Evolutionary conservation across 2,113 vertebrate species (phyloP).

Genomic region (Eclectus roratus): DNA sequence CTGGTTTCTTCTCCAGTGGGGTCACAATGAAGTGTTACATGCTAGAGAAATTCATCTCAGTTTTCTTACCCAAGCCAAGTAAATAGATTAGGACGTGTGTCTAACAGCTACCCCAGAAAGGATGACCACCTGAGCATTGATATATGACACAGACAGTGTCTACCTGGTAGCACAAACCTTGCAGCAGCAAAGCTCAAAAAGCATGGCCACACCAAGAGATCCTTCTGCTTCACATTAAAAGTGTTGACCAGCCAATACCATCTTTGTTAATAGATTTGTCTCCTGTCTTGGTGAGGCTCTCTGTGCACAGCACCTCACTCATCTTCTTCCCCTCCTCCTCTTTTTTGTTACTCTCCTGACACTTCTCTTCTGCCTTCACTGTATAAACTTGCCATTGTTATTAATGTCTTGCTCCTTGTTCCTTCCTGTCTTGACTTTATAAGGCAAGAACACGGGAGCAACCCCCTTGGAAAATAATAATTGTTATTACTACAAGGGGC

Average conservation of each 20-base stretch:
- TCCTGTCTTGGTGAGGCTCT: background rate
- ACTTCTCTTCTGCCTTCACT: conserved; percentile 36
- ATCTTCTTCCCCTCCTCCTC: background rate
- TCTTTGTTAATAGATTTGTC: background rate
- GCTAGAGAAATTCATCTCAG: background rate
- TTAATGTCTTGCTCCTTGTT: conserved; percentile 54
- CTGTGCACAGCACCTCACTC: background rate
- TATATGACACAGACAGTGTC: background rate
- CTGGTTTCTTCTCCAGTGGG: background rate
- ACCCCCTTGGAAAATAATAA: conserved; percentile 29
- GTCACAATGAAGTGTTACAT: background rate
- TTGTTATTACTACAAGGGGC: conserved; percentile 1
- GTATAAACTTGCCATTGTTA: conserved; percentile 70
- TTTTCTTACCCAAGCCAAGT: background rate
- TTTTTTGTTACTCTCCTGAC: background rate
- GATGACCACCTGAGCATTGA: background rate
- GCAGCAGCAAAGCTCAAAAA: background rate
- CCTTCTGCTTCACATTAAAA: background rate
- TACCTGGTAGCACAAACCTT: background rate
- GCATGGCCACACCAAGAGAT: background rate
- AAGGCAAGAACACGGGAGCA: conserved; percentile 59
- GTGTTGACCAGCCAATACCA: background rate
- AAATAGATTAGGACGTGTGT: background rate
- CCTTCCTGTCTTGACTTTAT: conserved; percentile 70
- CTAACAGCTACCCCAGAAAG: background rate